These are phyloP conservation scores for Ptilonorhynchus violaceus DNA, from an alignment of 2,113 vertebrate species.

Conservation along the genomic window DNA sequence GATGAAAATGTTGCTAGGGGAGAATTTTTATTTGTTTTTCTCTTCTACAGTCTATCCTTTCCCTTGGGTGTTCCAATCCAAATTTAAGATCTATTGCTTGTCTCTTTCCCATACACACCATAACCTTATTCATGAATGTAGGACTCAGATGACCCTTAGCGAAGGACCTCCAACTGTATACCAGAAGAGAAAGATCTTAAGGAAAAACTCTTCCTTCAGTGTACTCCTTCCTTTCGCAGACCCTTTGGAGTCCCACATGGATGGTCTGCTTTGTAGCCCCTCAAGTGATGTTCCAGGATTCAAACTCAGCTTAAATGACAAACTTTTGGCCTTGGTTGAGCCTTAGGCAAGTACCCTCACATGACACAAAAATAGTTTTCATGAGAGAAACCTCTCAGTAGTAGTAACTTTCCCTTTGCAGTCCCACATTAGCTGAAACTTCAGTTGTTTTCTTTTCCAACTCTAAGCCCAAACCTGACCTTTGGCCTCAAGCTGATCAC, in stretches of 20 bases:
- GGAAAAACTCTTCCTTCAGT: not conserved
- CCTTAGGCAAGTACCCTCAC: not conserved
- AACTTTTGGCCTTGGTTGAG: not conserved
- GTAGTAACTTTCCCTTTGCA: not conserved
- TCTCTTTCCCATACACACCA: not conserved
- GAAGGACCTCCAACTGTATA: not conserved
- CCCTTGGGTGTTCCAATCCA: accelerated
- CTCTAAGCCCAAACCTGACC: not conserved
- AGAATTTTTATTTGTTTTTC: not conserved
- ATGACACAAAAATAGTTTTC: not conserved
- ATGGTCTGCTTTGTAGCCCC: not conserved
- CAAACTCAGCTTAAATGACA: not conserved
- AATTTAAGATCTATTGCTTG: not conserved
- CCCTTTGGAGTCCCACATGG: not conserved
- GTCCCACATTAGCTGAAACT: not conserved
- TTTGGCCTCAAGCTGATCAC: not conserved
- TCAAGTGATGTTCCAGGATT: not conserved
- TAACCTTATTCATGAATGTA: not conserved
- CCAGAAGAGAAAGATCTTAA: not conserved
- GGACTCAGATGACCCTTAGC: not conserved
- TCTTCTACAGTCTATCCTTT: not conserved
- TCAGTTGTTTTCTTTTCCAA: not conserved
- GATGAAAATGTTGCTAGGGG: not conserved
- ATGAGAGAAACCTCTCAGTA: not conserved
- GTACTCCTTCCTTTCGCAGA: not conserved